phyloP scores from a whole-genome alignment of 2,113 vertebrate species.

The Collichthys lucidus region DNA sequence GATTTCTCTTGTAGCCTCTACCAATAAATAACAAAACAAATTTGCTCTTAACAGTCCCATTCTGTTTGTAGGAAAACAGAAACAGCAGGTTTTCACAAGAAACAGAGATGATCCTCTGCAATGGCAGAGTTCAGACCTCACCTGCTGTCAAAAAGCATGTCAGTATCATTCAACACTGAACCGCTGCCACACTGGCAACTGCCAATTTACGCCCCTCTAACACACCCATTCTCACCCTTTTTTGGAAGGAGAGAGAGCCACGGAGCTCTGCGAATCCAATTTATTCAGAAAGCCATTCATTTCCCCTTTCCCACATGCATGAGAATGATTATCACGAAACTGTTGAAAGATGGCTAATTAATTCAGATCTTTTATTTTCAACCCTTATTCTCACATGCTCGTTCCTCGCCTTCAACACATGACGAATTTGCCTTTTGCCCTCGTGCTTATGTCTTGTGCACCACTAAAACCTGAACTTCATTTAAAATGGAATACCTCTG shows the following conservation, averaged over 20 bases:
- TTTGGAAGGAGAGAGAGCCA: slow-evolving; percentile 9
- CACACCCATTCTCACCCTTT: slow-evolving; percentile 27
- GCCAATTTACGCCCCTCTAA: slow-evolving; percentile 39
- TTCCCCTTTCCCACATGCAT: background rate
- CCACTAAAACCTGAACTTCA: background rate
- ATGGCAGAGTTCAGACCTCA: slow-evolving; percentile 38
- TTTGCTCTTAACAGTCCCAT: slow-evolving; percentile 1
- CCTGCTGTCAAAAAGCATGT: slow-evolving; percentile 48
- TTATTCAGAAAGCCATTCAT: slow-evolving; percentile 21
- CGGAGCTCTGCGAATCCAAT: slow-evolving; percentile 27
- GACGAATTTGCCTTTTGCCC: slow-evolving; percentile 1
- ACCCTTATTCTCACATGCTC: background rate
- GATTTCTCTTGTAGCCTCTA: background rate
- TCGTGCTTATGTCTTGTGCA: background rate
- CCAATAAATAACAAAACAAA: background rate
- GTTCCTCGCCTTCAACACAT: slow-evolving; percentile 12
- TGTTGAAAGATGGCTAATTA: slow-evolving; percentile 32
- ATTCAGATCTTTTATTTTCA: slow-evolving; percentile 31
- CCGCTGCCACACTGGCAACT: slow-evolving; percentile 11
- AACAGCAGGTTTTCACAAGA: slow-evolving; percentile 28
- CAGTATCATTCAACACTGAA: slow-evolving; percentile 43
- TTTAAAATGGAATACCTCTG: slow-evolving; percentile 30
- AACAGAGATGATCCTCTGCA: slow-evolving; percentile 21
- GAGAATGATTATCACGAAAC: slow-evolving; percentile 27
- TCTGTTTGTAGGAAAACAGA: slow-evolving; percentile 27